Base-by-base conservation (phyloP, 2,797 vertebrate species). In the Pelobates cultripes region DNA sequence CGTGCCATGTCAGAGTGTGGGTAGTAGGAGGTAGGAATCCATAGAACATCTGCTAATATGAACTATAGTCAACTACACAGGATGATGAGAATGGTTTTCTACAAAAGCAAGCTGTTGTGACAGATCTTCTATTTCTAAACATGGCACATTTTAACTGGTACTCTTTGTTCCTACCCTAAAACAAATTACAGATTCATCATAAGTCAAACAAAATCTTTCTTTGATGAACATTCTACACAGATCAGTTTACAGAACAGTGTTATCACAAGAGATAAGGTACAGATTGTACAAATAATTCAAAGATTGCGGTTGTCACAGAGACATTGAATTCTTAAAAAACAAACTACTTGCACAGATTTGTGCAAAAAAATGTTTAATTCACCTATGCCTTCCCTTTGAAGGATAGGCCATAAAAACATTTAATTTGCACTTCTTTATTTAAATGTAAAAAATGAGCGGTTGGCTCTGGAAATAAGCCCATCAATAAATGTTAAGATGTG, bases 241-340 rank as follows among this genome's bases (percentile, higher is more conserved):
- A 72, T 40, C 63, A 78, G 70, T 74, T 74, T 83, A 79, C 81
- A 83, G 13, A 83, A 67, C 75, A 40, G 4, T 53, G 76, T 79
- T 78, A 83, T 83, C 81, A 74, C 55, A 61, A 75, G 76, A 83
- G 81, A 83, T 83, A 79, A 83, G 70, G 73, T 68, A 17, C 44
- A 63, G 61, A 73, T 78, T 69, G 64, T 42, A 53, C 81, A 83
- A 83, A 74, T 57, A 70, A 70, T 79, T 70, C 76, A 83, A 83
- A 83, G 71, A 63, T 79, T 70, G 78, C 70, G 28, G 73, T 71
- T 53, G 80, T 76, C 79, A 77, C 73, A 57, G 60, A 55, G 47
- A 77, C 71, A 66, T 17, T 55, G 66, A 72, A 68, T 28, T 28
- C 28, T 28, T 2, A 28, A 28, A 28, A 28, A 28, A 28, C 28